phyloP scores from a whole-genome alignment of 2,113 vertebrate genomes.

The Lethenteron camtschaticum region DNA sequence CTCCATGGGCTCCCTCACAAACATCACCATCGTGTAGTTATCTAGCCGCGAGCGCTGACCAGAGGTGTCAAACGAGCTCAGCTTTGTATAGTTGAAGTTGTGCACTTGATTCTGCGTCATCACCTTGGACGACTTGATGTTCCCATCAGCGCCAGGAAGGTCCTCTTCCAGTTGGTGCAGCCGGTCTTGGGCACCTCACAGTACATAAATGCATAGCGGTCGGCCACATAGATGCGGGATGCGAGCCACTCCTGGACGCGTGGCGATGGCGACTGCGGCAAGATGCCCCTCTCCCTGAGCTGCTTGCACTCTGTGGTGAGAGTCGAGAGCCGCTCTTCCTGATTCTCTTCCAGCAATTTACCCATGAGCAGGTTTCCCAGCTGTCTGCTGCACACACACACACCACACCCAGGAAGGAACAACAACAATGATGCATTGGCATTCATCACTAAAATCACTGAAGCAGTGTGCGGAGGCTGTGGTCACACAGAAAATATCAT shows the following conservation, averaged over 20 bases:
- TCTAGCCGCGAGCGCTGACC: slow-evolving; percentile 17
- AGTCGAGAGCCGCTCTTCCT: too few species aligned
- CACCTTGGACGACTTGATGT: neutral
- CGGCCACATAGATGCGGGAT: slow-evolving; percentile 33
- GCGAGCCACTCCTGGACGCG: slow-evolving; percentile 13
- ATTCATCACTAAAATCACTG: too few species aligned
- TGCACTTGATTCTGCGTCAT: neutral
- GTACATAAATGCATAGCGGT: slow-evolving; percentile 33
- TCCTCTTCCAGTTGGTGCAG: slow-evolving; percentile 35
- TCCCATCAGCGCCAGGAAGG: slow-evolving; percentile 30
- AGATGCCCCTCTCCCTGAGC: too few species aligned
- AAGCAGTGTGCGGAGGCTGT: too few species aligned
- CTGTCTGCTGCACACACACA: too few species aligned
- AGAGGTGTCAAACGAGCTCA: neutral
- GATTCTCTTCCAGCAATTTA: too few species aligned
- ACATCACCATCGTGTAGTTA: slow-evolving; percentile 29
- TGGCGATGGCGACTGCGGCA: too few species aligned
- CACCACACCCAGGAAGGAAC: too few species aligned
- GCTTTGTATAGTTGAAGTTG: neutral
- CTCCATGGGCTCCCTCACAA: slow-evolving; percentile 40
- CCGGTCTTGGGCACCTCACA: slow-evolving; percentile 35
- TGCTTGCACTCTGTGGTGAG: too few species aligned
- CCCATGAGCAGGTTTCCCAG: too few species aligned
- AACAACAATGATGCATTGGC: too few species aligned
- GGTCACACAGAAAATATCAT: too few species aligned